Evolutionary conservation across 64 coral and sea anemone species (phyloP).

Genomic region (Dendrophyllia cribrosa): DNA sequence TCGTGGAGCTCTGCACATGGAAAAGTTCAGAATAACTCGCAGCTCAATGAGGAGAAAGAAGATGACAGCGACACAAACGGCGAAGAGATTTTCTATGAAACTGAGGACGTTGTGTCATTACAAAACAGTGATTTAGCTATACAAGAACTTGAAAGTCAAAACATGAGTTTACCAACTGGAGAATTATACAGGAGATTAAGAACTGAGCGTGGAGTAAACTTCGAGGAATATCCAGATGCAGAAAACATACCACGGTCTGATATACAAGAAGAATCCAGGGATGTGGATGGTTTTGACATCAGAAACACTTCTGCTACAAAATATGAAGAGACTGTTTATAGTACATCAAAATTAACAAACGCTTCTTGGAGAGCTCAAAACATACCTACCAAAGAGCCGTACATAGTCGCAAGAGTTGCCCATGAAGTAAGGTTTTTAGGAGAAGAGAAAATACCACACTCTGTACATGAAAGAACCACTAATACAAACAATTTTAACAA

Average conservation of each 20-base stretch:
- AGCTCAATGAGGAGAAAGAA: background rate
- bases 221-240: background rate
- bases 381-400: background rate
- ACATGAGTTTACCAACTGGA: too few relatives aligned
- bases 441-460: background rate
- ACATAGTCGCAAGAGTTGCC: background rate
- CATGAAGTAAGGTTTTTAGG: background rate
- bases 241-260: background rate
- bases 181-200: too few relatives aligned
- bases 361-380: too few relatives aligned
- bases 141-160: background rate
- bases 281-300: background rate
- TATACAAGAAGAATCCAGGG: background rate
- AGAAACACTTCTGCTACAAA: too few relatives aligned
- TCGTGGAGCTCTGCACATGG: background rate
- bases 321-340: too few relatives aligned
- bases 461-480: background rate
- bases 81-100: conserved; percentile 30
- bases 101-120: background rate
- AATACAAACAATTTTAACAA: background rate
- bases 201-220: too few relatives aligned
- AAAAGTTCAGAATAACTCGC: background rate
- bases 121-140: background rate
- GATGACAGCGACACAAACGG: background rate
- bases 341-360: too few relatives aligned